phyloP scores from a whole-genome alignment of 37 sponge, comb jelly and placozoan genomes.

The Geodia barretti region DNA sequence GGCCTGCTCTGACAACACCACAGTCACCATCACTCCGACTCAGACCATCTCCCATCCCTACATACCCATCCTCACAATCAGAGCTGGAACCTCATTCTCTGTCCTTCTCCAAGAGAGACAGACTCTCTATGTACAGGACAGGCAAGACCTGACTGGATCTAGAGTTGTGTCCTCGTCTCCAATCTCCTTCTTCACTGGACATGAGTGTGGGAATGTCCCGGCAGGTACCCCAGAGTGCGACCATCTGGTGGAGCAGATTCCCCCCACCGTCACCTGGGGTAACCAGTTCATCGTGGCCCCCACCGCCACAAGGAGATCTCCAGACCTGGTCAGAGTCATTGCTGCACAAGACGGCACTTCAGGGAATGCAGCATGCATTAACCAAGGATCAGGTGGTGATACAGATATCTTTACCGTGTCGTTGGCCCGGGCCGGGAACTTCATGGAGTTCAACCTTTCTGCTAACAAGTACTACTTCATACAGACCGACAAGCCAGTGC shows the following conservation, averaged over 20 bases:
- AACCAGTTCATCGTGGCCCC: slow-evolving; percentile 15
- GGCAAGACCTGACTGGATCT: slow-evolving; percentile 36
- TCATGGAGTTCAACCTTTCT: not conserved
- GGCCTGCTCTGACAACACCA: slow-evolving; percentile 6
- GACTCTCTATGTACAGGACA: slow-evolving; percentile 24
- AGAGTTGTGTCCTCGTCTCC: slow-evolving; percentile 21
- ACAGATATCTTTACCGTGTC: not conserved
- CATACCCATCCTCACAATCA: not conserved
- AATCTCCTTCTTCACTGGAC: slow-evolving; percentile 30
- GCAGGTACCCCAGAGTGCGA: slow-evolving; percentile 7
- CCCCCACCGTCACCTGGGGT: slow-evolving; percentile 24
- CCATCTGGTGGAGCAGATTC: slow-evolving; percentile 29
- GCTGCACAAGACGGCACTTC: slow-evolving; percentile 5
- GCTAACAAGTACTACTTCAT: not conserved
- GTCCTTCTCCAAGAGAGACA: slow-evolving; percentile 16
- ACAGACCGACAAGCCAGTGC: not conserved
- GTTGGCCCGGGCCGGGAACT: not conserved
- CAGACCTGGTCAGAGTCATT: not conserved
- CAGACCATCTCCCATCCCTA: slow-evolving; percentile 6
- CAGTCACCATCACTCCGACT: slow-evolving; percentile 29
- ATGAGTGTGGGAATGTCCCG: slow-evolving; percentile 48
- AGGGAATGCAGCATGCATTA: slow-evolving; percentile 9
- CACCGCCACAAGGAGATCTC: not conserved
- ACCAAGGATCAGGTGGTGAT: not conserved
- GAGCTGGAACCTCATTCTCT: slow-evolving; percentile 8